Evolutionary conservation across 2,797 vertebrate genomes (phyloP), one percentile per base, ranked within the genome.

Genomic region (Picus viridis): DNA sequence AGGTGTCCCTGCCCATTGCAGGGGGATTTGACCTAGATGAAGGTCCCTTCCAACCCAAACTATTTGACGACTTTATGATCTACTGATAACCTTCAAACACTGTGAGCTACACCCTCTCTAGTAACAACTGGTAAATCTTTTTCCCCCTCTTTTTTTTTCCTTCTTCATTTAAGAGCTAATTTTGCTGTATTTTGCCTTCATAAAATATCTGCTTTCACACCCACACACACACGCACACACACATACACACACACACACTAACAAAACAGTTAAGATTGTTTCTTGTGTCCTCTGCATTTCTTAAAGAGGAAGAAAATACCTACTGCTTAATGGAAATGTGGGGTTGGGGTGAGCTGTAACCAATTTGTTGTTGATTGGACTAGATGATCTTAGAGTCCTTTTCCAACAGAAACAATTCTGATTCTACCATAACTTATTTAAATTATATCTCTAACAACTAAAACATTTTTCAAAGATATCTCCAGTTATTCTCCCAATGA

Each of bases 381-480:
- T 24, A 12, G 49, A 12, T 51, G 49, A 51, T 51, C 49, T 51
- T 51, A 51, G 49, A 24, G 49, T 23, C 49, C 49, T 51, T 51
- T 51, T 51, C 49, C 23, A 51, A 24, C 12, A 51, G 49, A 51
- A 51, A 51, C 23, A 24, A 24, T 51, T 24, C 41, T 51, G 49
- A 51, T 24, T 51, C 49, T 51, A 23, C 49, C 49, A 94, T 82
- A 7, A 74, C 58, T 87, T 88, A 86, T 93, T 92, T 80, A 91
- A 96, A 96, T 90, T 90, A 93, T 69, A 91, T 54, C 49, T 94
- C 79, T 92, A 92, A 89, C 84, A 93, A 96, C 53, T 77, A 97
- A 91, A n/a, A 43, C 41, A 67, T 56, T 67, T 76, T 90, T 81
- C 34, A 84, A 78, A 92, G 12, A 29, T 53, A 49, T 74, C 64